Evolutionary conservation across 2,888 invertebrate species (phyloP), one percentile per base, ranked within the genome.

Genomic region (Xestoiulus laeticollis): DNA sequence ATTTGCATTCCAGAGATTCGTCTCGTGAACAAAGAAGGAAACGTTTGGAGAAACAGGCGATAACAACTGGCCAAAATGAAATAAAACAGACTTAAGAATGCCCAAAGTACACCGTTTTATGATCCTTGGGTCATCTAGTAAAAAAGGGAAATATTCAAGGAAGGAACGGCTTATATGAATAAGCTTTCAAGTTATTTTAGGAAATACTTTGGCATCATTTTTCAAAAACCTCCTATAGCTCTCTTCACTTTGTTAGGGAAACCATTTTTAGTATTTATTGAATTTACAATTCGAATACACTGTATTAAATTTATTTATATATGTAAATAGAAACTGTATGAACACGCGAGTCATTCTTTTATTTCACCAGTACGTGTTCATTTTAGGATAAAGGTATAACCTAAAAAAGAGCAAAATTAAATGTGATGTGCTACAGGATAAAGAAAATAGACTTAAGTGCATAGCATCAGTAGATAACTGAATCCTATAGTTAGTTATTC

Each of bases 1-100:
- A 68, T 68, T 68, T 68, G 68, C 68, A 68, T 68, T 68, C 68
- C 68, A 68, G n/a, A 68, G 68, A 68, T 68, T 68, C 68, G 22
- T 68, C 22, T 68, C n/a, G 5, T 68, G 68, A 68, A n/a, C 22
- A 68, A 22, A 68, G 22, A 22, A 68, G 22, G 68, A 68, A 22
- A 22, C 22, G 68, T 68, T 68, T 68, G 68, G 68, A n/a, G 10
- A 68, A 22, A 22, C 4, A 26, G 68, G n/a, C 68, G 22, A 68
- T 22, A 68, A 22, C 68, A 22, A 68, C 68, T 68, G 68, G 68
- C 68, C 68, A 68, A 22, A 68, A 68, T 68, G 22, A 22, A 3
- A 68, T 68, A 68, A 68, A 68, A 68, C 68, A 22, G 68, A 68
- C 68, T 22, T 68, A 68, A 22, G 68, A 68, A 68, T 68, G 68